Evolutionary conservation across 2,888 invertebrate species (phyloP).

Genomic region (Melitaea athalia): DNA sequence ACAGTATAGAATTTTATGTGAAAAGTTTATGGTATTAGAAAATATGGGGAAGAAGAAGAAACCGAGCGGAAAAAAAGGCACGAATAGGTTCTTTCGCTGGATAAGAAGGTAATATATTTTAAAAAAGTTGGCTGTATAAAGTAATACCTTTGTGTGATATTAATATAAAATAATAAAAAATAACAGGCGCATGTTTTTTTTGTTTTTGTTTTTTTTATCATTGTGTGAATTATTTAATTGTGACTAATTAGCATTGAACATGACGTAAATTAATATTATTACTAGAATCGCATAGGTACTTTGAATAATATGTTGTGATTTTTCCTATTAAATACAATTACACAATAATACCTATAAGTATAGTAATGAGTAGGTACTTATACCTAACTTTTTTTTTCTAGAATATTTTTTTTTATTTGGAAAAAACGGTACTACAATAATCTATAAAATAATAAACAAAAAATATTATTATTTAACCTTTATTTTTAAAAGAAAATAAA

Average conservation of each 20-base stretch:
- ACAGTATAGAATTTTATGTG: conserved; percentile 50
- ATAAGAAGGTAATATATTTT: conserved; percentile 65
- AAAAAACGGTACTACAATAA: too few relatives aligned
- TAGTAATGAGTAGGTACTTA: too few relatives aligned
- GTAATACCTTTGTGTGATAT: neutral
- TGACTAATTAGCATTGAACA: neutral
- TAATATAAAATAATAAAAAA: neutral
- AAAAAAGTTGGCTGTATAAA: neutral
- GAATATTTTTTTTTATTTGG: too few relatives aligned
- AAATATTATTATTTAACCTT: too few relatives aligned
- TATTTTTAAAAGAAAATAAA: too few relatives aligned
- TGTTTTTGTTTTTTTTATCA: neutral
- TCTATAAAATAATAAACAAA: too few relatives aligned
- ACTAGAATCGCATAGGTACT: too few relatives aligned
- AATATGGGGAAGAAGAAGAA: conserved; percentile 79
- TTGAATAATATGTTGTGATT: too few relatives aligned
- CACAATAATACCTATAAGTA: too few relatives aligned
- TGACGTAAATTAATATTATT: too few relatives aligned
- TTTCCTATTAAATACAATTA: too few relatives aligned
- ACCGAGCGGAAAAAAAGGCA: conserved; percentile 65
- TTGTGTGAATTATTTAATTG: neutral
- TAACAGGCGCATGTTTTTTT: conserved; percentile 11
- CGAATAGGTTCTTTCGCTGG: conserved; percentile 76
- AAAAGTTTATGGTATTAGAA: conserved; percentile 48
- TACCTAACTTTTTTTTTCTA: too few relatives aligned